phyloP scores from a whole-genome alignment of 2,797 vertebrate species.

The Epinephelus awoara region DNA sequence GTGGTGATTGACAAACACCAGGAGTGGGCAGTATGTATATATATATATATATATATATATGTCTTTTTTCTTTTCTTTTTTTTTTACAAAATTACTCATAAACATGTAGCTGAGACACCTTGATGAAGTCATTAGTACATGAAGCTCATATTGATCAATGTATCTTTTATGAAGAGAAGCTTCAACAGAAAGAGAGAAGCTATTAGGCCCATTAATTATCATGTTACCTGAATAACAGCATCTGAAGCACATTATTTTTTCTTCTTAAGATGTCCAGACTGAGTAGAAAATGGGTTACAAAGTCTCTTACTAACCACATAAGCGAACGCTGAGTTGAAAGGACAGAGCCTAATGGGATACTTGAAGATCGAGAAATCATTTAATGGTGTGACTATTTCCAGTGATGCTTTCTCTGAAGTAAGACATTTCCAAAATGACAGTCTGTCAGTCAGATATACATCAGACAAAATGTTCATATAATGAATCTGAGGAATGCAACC shows the following conservation, averaged over 20 bases:
- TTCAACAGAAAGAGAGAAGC: slow-evolving; percentile 34
- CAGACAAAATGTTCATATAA: background rate
- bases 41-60: too few species aligned
- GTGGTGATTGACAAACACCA: too few species aligned
- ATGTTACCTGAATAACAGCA: slow-evolving; percentile 1
- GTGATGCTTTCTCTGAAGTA: too few species aligned
- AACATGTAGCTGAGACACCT: background rate
- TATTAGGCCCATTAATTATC: slow-evolving; percentile 58
- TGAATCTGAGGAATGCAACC: background rate
- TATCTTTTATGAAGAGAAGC: slow-evolving; percentile 36
- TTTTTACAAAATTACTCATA: slow-evolving; percentile 39
- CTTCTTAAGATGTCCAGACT: slow-evolving; percentile 5
- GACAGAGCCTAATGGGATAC: slow-evolving; percentile 47
- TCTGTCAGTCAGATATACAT: background rate
- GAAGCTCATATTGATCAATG: slow-evolving; percentile 44
- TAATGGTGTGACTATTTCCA: background rate
- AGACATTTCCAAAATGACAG: background rate
- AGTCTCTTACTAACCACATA: slow-evolving; percentile 26
- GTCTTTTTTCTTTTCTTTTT: background rate
- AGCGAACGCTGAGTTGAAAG: slow-evolving; percentile 19
- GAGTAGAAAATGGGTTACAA: slow-evolving; percentile 10
- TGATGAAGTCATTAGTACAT: slow-evolving; percentile 8
- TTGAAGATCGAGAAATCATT: slow-evolving; percentile 9
- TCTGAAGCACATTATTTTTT: slow-evolving; percentile 13
- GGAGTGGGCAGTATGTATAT: too few species aligned